A percentile compares a stretch with the other conserved stretches of the same genome.
phyloP scores from a whole-genome alignment of 2,888 invertebrate genomes.

The Volucella inflata region DNA sequence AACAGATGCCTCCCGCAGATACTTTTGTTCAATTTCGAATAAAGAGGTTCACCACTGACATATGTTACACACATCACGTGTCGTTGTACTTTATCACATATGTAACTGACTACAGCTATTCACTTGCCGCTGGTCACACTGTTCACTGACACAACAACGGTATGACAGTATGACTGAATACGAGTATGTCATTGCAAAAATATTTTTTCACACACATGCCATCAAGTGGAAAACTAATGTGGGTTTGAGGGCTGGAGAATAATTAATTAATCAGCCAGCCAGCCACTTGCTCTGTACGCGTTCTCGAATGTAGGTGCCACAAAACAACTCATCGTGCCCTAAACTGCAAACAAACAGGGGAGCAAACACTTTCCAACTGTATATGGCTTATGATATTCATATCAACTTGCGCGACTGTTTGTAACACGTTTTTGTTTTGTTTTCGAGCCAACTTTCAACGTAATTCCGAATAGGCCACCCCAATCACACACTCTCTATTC shows the following conservation, averaged over 20 bases:
- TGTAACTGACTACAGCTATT: slow-evolving; percentile 55
- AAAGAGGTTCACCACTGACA: slow-evolving; percentile 26
- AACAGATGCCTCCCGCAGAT: slow-evolving; percentile 6
- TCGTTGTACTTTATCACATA: background rate
- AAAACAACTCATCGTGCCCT: slow-evolving; percentile 31
- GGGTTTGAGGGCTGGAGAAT: background rate
- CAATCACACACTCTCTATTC: background rate
- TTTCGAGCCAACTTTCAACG: too few species aligned
- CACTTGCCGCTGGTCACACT: slow-evolving; percentile 32
- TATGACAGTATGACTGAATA: background rate
- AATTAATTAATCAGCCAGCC: slow-evolving; percentile 56
- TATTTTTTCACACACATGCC: slow-evolving; percentile 37
- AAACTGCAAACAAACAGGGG: slow-evolving; percentile 12
- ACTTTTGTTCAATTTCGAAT: background rate
- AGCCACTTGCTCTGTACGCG: slow-evolving; percentile 5
- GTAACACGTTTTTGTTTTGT: too few species aligned
- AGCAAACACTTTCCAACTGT: slow-evolving; percentile 19
- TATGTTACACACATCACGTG: slow-evolving; percentile 4
- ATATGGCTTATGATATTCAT: slow-evolving; percentile 9
- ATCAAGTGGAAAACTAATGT: background rate
- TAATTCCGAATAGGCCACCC: too few species aligned
- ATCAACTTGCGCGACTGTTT: background rate
- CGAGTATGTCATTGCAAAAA: slow-evolving; percentile 39
- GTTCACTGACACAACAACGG: slow-evolving; percentile 48
- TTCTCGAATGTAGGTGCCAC: slow-evolving; percentile 42